Conservation (phyloP, 1,140 invertebrate species). For the Anagrus nilaparvatae region DNA sequence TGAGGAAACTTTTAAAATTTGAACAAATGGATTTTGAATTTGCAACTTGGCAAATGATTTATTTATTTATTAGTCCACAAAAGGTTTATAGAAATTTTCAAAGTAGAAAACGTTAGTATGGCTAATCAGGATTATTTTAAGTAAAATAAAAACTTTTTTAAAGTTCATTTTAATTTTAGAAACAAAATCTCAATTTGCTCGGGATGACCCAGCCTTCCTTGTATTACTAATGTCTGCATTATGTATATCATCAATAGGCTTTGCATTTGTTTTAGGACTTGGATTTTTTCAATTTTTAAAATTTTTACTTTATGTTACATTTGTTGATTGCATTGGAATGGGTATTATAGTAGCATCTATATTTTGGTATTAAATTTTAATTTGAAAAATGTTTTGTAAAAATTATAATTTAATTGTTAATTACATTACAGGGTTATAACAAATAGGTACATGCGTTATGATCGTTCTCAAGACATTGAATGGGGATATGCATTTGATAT, state of each 20-base stretch:
- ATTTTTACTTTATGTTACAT: conserved; percentile 86
- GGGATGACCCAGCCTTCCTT: conserved; percentile 98
- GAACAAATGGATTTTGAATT: conserved; percentile 99
- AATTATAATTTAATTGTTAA: conserved; percentile 4
- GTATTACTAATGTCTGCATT: conserved; percentile 84
- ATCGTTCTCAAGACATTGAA: conserved; percentile 73
- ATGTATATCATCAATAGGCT: conserved; percentile 81
- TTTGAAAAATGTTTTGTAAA: neutral
- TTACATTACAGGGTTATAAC: conserved; percentile 62
- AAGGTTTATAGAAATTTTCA: conserved; percentile 98
- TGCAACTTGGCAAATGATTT: conserved; percentile 98
- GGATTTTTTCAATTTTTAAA: conserved; percentile 67
- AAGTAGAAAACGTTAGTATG: conserved; percentile 88
- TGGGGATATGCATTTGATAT: conserved; percentile 99
- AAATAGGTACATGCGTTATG: conserved; percentile 78
- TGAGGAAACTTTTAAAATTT: conserved; percentile 83
- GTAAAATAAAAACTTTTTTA: neutral
- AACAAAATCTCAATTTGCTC: conserved; percentile 96
- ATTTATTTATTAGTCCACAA: conserved; percentile 88
- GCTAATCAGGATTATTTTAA: neutral
- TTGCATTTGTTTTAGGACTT: conserved; percentile 72
- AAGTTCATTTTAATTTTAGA: conserved; percentile 49
- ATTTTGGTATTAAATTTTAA: conserved; percentile 59
- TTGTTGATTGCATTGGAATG: conserved; percentile 87
- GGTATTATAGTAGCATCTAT: conserved; percentile 82